A percentile compares a stretch with the other conserved stretches of the same genome.
phyloP scores from a whole-genome alignment of 92 coral and sea anemone species.

The Isaurus tuberculatus region DNA sequence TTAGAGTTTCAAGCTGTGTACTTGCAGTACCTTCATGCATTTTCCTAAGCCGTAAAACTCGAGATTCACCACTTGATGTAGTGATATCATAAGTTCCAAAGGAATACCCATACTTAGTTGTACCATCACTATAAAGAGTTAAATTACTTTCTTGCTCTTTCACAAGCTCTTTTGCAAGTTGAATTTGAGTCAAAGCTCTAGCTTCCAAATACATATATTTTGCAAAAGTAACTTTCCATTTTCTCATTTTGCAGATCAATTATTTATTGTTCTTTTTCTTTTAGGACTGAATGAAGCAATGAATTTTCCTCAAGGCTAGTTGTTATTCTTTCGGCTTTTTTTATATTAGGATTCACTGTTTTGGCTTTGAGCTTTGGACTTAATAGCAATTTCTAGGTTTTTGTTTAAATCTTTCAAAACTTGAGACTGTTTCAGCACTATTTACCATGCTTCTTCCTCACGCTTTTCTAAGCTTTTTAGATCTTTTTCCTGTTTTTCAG shows the following conservation, averaged over 20 bases:
- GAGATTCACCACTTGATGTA: constrained; percentile 21
- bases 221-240: constrained; percentile 25
- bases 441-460: constrained; percentile 28
- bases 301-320: constrained; percentile 10
- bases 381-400: constrained; percentile 17
- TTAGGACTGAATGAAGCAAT: constrained; percentile 29
- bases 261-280: constrained; percentile 39
- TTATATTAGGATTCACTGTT: constrained; percentile 20
- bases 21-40: constrained; percentile 38
- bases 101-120: constrained; percentile 36
- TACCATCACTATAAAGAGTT: constrained; percentile 9
- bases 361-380: constrained; percentile 14
- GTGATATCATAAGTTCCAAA: constrained; percentile 47
- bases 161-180: constrained; percentile 36
- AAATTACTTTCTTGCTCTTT: constrained; percentile 25
- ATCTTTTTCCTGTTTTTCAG: constrained; percentile 2
- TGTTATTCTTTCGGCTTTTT: constrained; percentile 8
- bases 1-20: constrained; percentile 33
- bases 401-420: background rate
- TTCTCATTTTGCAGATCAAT: constrained; percentile 35
- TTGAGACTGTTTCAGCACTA: background rate
- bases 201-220: constrained; percentile 45
- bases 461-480: constrained; percentile 13
- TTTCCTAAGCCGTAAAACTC: constrained; percentile 31
- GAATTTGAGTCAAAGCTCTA: constrained; percentile 34